Evolutionary conservation across 2,113 vertebrate species (phyloP), one percentile per base, ranked within the genome.

Genomic region (Sialia sialis): DNA sequence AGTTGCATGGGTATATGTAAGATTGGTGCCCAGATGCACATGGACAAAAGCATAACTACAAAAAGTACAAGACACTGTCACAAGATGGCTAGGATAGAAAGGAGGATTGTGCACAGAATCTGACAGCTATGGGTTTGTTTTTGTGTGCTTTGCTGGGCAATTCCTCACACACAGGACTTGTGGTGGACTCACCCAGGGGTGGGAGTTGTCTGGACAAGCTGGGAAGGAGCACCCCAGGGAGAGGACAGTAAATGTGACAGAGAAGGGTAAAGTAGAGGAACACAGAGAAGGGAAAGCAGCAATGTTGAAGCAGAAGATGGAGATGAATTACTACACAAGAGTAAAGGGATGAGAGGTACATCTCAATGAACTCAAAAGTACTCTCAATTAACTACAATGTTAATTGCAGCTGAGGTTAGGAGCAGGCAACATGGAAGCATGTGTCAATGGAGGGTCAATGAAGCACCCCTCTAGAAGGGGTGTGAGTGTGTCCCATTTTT

Each of bases 81-180:
- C 39, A 48, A 55, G 43, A 39, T 12, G 9, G 16, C 8, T 69
- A 7, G 16, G 23, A 38, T 3, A 77, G 32, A 38, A 73, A 81
- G 32, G 20, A 34, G 2, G 8, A n/a, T 70, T 58, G 1, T 4
- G 30, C 11, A 14, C 0, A 2, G 63, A 87, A 74, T 36, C 19
- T 13, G 41, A 59, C 16, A 43, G 27, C 17, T 46, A 6, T 0
- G 4, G 22, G n/a, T 23, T 59, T 54, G 27, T 27, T 48, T 16
- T 7, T 13, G 19, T 20, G 49, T n/a, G 26, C 22, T 11, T 25
- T 55, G 52, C 48, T 59, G 34, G 62, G 29, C 30, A 23, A 4
- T 26, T 7, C n/a, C 20, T 66, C 70, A 44, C 9, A n/a, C 0
- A 1, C 30, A 88, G 18, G 22, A 51, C 43, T 63, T 2, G 0